Base-by-base conservation (phyloP, 2,797 vertebrate species). In the Melanotaenia maccullochi region DNA sequence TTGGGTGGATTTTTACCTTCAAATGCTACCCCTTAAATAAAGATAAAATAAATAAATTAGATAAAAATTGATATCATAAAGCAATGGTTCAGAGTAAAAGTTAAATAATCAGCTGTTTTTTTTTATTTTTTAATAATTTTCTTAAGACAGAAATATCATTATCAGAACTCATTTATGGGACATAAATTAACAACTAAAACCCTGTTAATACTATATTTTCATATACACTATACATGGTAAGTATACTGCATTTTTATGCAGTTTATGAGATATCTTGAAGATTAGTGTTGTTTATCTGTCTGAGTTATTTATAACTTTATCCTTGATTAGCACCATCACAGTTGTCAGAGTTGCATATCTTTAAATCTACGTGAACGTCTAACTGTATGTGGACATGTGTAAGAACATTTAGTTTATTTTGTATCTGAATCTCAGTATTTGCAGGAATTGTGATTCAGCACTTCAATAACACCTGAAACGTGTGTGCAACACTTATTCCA, bases 261-360 rank as follows among this genome's bases (percentile, higher is more conserved):
- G 25, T 16, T 2, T 28, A 25, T n/a, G 20, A 64, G 11, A 69
- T 47, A 25, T 76, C 47, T 68, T 14, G 2, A 16, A 60, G 20
- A 44, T 62, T 35, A 76, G 36, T 73, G 44, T 51, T 56, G 14
- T 61, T 52, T 57, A 28, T 62, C 58, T 71, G 63, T 54, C 30
- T 5, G 18, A 65, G 57, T 73, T 65, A 85, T n/a, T 70, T 32
- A 73, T 24, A 67, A 54, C 25, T 36, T 56, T 32, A 71, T 11
- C 82, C 78, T 68, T 85, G 81, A 85, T 89, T 85, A 84, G 65
- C 60, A 42, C 49, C 68, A 87, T 77, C 66, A 68, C 47, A 24
- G 33, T 44, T 64, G 72, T 79, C 76, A 84, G 67, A 56, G 28
- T 42, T 64, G 18, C 51, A 63, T 60, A 11, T 44, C 60, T 70